phyloP scores from a whole-genome alignment of 2,888 invertebrate species.

The Ethmia dodecea region DNA sequence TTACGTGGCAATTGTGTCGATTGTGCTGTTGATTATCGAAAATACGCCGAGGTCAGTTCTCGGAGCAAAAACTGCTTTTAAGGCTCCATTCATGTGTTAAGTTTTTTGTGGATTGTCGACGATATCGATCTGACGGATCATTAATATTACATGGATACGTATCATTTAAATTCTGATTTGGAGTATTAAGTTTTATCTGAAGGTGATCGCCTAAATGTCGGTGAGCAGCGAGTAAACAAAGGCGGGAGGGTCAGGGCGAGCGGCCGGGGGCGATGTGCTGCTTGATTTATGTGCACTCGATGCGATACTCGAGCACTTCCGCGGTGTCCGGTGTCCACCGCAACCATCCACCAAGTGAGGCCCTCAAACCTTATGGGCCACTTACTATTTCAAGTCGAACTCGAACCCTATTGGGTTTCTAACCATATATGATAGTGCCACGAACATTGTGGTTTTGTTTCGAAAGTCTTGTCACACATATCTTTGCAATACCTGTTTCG shows the following conservation, averaged over 20 bases:
- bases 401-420: not conserved
- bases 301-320: slow-evolving; percentile 68
- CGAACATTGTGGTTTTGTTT: not conserved
- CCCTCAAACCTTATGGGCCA: slow-evolving; percentile 34
- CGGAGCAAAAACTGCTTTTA: slow-evolving; percentile 32
- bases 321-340: slow-evolving; percentile 60
- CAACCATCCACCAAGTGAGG: slow-evolving; percentile 38
- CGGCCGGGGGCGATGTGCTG: slow-evolving; percentile 54
- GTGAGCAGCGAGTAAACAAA: slow-evolving; percentile 47
- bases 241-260: slow-evolving; percentile 54
- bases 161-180: slow-evolving; percentile 30
- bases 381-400: not conserved
- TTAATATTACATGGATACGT: slow-evolving; percentile 31
- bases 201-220: slow-evolving; percentile 45
- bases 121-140: slow-evolving; percentile 28
- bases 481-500: too few species aligned
- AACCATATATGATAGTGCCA: slow-evolving; percentile 10
- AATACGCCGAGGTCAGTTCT: slow-evolving; percentile 54
- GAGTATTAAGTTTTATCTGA: slow-evolving; percentile 33
- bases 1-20: slow-evolving; percentile 56
- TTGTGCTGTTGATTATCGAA: slow-evolving; percentile 54
- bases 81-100: slow-evolving; percentile 44
- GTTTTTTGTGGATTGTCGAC: slow-evolving; percentile 32
- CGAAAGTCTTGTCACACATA: not conserved
- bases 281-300: slow-evolving; percentile 66